Percentiles rank a stretch among this genome's conserved stretches.
These are phyloP conservation scores for Arctocebus calabarensis DNA, from an alignment of 2,797 vertebrate species.

Conservation along the genomic window DNA sequence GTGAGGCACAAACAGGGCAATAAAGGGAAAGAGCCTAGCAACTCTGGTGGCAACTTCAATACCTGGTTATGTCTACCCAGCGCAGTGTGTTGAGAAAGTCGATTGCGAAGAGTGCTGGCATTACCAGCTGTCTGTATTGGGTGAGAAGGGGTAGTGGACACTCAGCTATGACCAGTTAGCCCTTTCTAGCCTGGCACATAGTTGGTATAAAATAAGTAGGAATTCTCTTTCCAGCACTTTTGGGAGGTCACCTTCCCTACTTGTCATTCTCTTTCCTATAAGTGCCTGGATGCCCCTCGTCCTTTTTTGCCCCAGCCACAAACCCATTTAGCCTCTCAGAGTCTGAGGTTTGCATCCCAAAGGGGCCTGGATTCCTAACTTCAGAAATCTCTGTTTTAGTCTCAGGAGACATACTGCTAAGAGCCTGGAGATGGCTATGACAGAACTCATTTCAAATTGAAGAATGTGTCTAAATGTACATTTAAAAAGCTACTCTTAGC, in stretches of 20 bases:
- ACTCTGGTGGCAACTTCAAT: neutral
- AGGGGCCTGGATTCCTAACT: neutral
- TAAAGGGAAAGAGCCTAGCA: neutral
- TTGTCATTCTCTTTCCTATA: neutral
- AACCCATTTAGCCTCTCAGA: neutral
- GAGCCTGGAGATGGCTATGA: neutral
- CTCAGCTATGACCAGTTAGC: neutral
- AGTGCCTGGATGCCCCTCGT: neutral
- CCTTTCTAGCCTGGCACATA: neutral
- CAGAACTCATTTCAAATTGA: neutral
- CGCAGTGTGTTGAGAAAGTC: neutral
- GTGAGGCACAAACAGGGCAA: neutral
- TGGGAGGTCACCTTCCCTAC: neutral
- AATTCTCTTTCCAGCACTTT: neutral
- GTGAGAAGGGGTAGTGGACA: neutral
- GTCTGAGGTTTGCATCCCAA: neutral
- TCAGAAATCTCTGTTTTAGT: conserved; percentile 15
- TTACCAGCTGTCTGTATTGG: neutral
- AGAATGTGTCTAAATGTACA: neutral
- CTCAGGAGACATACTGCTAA: neutral
- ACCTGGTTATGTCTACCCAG: neutral
- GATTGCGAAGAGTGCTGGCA: neutral
- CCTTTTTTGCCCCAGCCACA: neutral
- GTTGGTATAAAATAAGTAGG: neutral
- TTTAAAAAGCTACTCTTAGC: neutral